A percentile compares a stretch with the other conserved stretches of the same genome.
Evolutionary conservation across 2,888 invertebrate genomes (phyloP).

Genomic region (Orthosia cruda): DNA sequence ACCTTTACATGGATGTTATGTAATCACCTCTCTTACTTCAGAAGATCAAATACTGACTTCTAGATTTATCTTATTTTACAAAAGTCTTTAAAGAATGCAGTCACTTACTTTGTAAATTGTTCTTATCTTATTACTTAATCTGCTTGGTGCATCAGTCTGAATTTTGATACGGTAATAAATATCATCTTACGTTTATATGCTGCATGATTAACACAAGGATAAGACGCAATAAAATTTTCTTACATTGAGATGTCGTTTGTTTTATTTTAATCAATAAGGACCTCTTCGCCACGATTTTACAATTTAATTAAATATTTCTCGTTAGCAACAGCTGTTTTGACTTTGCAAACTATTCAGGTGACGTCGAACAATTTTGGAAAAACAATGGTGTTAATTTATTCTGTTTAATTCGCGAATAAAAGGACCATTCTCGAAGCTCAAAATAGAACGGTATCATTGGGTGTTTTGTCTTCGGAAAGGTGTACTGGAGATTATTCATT

Average conservation of each 20-base stretch:
- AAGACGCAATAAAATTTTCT: slow-evolving; percentile 34
- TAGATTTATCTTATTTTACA: slow-evolving; percentile 3
- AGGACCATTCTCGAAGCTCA: neutral
- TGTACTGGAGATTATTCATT: too few species aligned
- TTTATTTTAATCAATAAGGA: slow-evolving; percentile 6
- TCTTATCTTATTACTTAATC: slow-evolving; percentile 21
- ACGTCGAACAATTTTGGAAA: slow-evolving; percentile 3
- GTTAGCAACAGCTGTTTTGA: slow-evolving; percentile 9
- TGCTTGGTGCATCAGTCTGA: slow-evolving; percentile 29
- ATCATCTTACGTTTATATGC: slow-evolving; percentile 5
- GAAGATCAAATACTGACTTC: neutral
- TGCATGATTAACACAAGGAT: slow-evolving; percentile 21
- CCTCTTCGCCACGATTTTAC: slow-evolving; percentile 3
- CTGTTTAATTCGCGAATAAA: neutral
- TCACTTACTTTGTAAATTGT: neutral
- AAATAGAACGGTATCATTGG: neutral
- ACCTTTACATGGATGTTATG: neutral
- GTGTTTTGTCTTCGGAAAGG: too few species aligned
- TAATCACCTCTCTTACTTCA: neutral
- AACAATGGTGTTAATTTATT: neutral
- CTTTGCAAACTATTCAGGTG: slow-evolving; percentile 5
- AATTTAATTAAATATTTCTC: slow-evolving; percentile 15
- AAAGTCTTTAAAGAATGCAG: neutral
- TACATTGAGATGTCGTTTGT: slow-evolving; percentile 25
- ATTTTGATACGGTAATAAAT: slow-evolving; percentile 43